These are phyloP conservation scores for Larimichthys crocea DNA, from an alignment of 2,113 vertebrate species.

Conservation along the genomic window DNA sequence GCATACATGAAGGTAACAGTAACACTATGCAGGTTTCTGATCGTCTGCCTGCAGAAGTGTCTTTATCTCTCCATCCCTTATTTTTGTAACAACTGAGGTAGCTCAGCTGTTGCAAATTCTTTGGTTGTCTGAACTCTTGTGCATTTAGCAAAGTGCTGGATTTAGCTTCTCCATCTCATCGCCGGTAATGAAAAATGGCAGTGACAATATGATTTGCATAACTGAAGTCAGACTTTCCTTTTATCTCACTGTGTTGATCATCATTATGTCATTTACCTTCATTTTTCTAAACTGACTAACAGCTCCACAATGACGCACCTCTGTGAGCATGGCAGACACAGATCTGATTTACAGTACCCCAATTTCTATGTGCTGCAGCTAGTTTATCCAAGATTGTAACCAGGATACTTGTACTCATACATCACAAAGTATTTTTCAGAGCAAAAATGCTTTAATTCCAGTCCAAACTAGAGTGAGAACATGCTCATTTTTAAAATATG, in stretches of 20 bases:
- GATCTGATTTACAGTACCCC: background rate
- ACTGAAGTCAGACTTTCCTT: background rate
- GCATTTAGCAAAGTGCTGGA: background rate
- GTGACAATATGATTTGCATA: background rate
- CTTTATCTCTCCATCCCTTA: background rate
- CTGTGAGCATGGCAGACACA: background rate
- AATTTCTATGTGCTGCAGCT: background rate
- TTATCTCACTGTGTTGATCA: background rate
- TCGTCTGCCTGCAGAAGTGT: background rate
- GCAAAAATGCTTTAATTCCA: conserved; percentile 15
- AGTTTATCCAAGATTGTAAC: background rate
- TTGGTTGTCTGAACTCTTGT: no score
- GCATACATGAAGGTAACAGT: no score
- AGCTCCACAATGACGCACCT: no score
- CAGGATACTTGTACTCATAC: background rate
- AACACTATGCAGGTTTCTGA: background rate
- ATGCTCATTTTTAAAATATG: conserved; percentile 33
- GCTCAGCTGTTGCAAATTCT: background rate
- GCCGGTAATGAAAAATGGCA: background rate
- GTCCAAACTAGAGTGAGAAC: conserved; percentile 27
- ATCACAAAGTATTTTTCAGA: conserved; percentile 23
- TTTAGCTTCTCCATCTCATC: background rate
- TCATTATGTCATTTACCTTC: background rate
- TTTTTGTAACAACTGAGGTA: background rate
- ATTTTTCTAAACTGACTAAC: background rate